phyloP scores from a whole-genome alignment of 2,888 invertebrate species.

The Liodrosophila aerea region DNA sequence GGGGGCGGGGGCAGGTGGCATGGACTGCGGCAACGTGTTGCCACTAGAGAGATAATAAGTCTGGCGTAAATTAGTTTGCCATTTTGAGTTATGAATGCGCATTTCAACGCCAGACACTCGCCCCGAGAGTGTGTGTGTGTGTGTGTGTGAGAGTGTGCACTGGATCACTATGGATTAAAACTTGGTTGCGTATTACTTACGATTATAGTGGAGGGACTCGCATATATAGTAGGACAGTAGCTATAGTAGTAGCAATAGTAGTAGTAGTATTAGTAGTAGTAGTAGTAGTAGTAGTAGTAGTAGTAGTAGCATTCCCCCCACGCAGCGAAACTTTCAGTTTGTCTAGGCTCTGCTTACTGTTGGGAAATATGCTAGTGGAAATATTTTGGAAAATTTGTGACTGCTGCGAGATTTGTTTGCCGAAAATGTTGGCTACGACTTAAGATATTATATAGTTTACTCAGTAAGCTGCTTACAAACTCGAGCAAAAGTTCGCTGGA shows the following conservation, averaged over 20 bases:
- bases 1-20: neutral
- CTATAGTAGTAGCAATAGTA: too few species aligned
- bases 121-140: slow-evolving; percentile 4
- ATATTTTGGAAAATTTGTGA: slow-evolving; percentile 14
- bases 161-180: slow-evolving; percentile 64
- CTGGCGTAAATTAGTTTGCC: slow-evolving; percentile 76
- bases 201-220: slow-evolving; percentile 20
- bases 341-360: slow-evolving; percentile 5
- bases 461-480: slow-evolving; percentile 31
- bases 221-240: too few species aligned
- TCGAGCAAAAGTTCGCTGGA: too few species aligned
- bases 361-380: slow-evolving; percentile 1
- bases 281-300: too few species aligned
- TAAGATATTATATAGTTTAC: slow-evolving; percentile 9
- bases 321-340: slow-evolving; percentile 3
- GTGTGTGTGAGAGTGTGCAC: slow-evolving; percentile 28
- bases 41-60: slow-evolving; percentile 71
- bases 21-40: slow-evolving; percentile 52
- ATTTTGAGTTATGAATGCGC: slow-evolving; percentile 78
- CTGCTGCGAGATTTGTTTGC: slow-evolving; percentile 5
- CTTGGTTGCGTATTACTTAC: slow-evolving; percentile 50
- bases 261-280: too few species aligned
- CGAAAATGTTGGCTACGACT: slow-evolving; percentile 13
- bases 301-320: too few species aligned
- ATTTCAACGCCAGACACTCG: slow-evolving; percentile 51